These are phyloP conservation scores for Myanophis thanlyinensis DNA, from an alignment of 2,113 vertebrate genomes.

Conservation along the genomic window DNA sequence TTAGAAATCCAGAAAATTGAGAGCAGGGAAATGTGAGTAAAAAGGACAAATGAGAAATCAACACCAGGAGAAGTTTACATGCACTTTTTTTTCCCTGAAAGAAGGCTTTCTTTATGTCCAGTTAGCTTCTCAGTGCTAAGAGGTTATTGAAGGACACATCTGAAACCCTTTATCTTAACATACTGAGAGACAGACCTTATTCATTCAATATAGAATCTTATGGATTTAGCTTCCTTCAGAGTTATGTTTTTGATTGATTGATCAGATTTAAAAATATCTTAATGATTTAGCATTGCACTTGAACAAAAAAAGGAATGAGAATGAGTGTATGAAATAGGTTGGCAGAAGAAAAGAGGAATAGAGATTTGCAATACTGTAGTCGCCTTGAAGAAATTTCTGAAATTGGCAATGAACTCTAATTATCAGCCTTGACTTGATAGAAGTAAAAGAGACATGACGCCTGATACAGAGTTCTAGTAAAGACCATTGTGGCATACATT, in stretches of 20 bases:
- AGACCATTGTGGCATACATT: not conserved
- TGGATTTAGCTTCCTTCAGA: not conserved
- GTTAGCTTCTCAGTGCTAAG: not conserved
- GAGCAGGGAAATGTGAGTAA: not conserved
- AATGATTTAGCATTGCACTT: not conserved
- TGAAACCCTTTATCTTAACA: not conserved
- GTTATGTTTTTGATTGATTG: constrained; percentile 1
- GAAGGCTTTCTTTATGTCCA: not conserved
- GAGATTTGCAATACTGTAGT: not conserved
- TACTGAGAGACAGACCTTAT: not conserved
- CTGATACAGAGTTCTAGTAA: not conserved
- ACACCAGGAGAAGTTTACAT: not conserved
- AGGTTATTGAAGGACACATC: not conserved
- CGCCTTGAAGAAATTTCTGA: not conserved
- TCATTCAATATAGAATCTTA: not conserved
- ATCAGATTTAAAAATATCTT: not conserved
- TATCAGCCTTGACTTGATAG: not conserved
- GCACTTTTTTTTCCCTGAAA: not conserved
- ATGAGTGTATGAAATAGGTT: not conserved
- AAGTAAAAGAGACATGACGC: not conserved
- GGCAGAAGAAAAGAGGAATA: not conserved
- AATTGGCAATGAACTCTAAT: not conserved
- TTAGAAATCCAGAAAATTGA: not conserved
- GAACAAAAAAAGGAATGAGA: not conserved
- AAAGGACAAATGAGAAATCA: not conserved